Conservation (phyloP, 2,888 invertebrate species). For the Tenthredo distinguenda region DNA sequence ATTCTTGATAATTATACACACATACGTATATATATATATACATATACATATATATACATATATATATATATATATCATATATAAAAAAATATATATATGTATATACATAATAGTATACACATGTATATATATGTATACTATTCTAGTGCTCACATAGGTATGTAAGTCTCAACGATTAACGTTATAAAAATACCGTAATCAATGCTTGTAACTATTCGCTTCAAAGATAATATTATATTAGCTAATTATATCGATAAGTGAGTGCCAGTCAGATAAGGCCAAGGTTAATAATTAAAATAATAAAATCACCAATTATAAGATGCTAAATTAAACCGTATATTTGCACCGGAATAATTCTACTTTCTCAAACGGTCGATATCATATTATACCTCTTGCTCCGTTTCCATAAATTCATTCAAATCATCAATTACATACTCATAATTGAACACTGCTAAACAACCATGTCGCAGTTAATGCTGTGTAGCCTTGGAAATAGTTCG, state of each 20-base stretch:
- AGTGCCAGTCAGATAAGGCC: neutral
- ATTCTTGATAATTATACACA: constrained; percentile 29
- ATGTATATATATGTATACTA: neutral
- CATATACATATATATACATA: constrained; percentile 13
- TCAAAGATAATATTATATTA: constrained; percentile 18
- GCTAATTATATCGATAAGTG: neutral
- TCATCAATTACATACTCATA: constrained; percentile 4
- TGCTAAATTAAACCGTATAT: neutral
- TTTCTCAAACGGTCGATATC: constrained; percentile 20
- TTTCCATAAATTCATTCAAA: neutral
- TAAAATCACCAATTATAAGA: neutral
- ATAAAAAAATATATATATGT: constrained; percentile 1
- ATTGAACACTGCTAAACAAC: neutral
- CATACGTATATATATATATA: constrained; percentile 16
- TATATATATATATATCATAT: constrained; percentile 16
- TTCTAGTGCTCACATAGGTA: constrained; percentile 52
- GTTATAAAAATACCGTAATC: constrained; percentile 36
- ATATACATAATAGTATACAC: constrained; percentile 17
- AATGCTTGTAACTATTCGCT: constrained; percentile 46
- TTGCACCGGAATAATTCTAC: neutral
- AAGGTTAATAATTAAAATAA: neutral
- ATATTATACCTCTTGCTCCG: neutral
- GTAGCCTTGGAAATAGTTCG: constrained; percentile 80
- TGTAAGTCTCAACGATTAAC: constrained; percentile 38
- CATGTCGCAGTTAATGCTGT: constrained; percentile 88